A percentile compares a stretch with the other conserved stretches of the same genome.
These are phyloP conservation scores for Pseudolaguvia tuberculata DNA, from an alignment of 2,113 vertebrate genomes.

Conservation along the genomic window DNA sequence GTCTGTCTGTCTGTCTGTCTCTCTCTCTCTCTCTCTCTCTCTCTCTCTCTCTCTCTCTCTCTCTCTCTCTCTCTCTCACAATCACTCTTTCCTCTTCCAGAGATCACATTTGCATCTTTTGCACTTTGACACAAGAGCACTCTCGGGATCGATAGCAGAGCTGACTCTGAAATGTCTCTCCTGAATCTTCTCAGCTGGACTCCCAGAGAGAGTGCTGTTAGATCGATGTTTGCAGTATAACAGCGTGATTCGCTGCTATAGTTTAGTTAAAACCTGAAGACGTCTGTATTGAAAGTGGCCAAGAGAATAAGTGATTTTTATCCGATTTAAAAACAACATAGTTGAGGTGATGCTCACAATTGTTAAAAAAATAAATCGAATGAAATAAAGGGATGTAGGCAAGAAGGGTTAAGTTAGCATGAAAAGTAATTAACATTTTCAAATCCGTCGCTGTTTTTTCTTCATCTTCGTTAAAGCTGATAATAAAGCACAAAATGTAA, in stretches of 20 bases:
- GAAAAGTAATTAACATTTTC: background rate
- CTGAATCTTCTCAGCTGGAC: constrained; percentile 58
- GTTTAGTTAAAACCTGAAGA: constrained; percentile 15
- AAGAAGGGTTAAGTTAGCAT: no score
- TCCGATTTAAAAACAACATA: background rate
- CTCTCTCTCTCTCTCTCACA: no score
- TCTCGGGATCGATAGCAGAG: constrained; percentile 52
- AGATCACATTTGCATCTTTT: constrained; percentile 49
- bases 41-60: background rate
- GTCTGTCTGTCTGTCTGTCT: no score
- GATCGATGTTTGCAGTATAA: constrained; percentile 55
- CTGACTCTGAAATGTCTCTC: background rate
- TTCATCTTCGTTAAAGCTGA: no score
- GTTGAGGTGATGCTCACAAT: background rate
- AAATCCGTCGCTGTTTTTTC: no score
- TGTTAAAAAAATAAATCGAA: no score
- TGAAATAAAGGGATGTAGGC: no score
- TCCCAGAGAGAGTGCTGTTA: constrained; percentile 49
- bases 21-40: no score
- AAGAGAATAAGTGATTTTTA: background rate
- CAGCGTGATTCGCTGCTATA: constrained; percentile 38
- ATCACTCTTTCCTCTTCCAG: background rate
- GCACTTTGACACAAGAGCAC: constrained; percentile 57
- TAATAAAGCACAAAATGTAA: no score
- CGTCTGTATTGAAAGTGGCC: constrained; percentile 5